A percentile compares a stretch with the other conserved stretches of the same genome.
Evolutionary conservation across 2,888 invertebrate genomes (phyloP).

Genomic region (Phortica okadai): DNA sequence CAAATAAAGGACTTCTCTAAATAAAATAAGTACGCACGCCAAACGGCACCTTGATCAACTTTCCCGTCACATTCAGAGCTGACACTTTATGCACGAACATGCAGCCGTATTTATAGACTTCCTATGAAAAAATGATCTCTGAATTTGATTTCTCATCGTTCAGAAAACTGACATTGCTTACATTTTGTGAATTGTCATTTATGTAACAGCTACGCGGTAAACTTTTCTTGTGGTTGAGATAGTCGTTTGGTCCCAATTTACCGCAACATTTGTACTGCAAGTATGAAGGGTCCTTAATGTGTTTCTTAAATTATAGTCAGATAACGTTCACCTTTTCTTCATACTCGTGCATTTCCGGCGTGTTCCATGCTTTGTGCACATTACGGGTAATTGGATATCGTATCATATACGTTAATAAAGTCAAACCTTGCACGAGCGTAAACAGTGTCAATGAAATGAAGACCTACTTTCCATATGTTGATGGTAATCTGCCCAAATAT

Average conservation of each 20-base stretch:
- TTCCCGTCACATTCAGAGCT: too few relatives aligned
- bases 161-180: neutral
- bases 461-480: too few relatives aligned
- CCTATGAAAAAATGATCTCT: too few relatives aligned
- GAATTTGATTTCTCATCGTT: neutral
- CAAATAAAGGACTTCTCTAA: too few relatives aligned
- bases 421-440: too few relatives aligned
- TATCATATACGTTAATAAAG: too few relatives aligned
- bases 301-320: neutral
- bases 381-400: slow-evolving; percentile 22
- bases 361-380: slow-evolving; percentile 43
- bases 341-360: neutral
- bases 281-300: neutral
- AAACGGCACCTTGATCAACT: too few relatives aligned
- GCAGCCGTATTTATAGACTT: too few relatives aligned
- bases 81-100: too few relatives aligned
- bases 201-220: slow-evolving; percentile 52
- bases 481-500: too few relatives aligned
- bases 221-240: neutral
- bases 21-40: too few relatives aligned
- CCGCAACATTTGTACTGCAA: slow-evolving; percentile 54
- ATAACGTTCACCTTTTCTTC: slow-evolving; percentile 43
- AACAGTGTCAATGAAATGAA: too few relatives aligned
- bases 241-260: slow-evolving; percentile 50
- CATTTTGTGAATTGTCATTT: neutral